phyloP scores from a whole-genome alignment of 2,888 invertebrate genomes.

The Nemapogon koenigi region DNA sequence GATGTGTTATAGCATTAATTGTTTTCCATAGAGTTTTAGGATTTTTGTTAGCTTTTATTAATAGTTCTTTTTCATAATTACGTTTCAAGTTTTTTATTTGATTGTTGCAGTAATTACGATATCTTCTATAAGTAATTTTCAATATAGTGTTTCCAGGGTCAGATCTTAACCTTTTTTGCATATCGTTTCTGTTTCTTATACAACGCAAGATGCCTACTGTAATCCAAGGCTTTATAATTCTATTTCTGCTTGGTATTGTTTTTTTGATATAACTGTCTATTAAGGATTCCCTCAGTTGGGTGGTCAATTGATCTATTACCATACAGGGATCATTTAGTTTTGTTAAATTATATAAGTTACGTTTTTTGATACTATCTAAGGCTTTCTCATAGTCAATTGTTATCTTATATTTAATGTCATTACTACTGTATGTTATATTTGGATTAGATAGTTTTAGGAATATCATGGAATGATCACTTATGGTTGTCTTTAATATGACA shows the following conservation, averaged over 20 bases:
- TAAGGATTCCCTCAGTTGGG: neutral
- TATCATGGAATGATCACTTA: constrained; percentile 11
- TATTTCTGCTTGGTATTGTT: too few species aligned
- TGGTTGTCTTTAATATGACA: constrained; percentile 10
- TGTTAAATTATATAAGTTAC: neutral
- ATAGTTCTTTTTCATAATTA: constrained; percentile 7
- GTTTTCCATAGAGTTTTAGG: constrained; percentile 9
- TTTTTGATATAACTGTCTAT: neutral
- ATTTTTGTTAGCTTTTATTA: constrained; percentile 2
- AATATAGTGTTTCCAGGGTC: constrained; percentile 5
- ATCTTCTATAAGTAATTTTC: too few species aligned
- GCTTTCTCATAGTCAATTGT: too few species aligned
- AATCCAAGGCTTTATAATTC: constrained; percentile 14
- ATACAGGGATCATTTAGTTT: neutral
- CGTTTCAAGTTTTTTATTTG: constrained; percentile 10
- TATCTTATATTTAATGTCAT: too few species aligned
- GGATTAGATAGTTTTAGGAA: neutral
- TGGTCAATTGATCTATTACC: neutral
- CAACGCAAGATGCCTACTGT: constrained; percentile 8
- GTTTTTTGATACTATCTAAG: too few species aligned
- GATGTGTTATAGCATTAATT: constrained; percentile 9
- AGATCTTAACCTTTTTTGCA: constrained; percentile 3
- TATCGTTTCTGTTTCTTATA: constrained; percentile 8
- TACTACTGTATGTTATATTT: neutral
- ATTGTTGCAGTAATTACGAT: too few species aligned